Evolutionary conservation across 2,113 vertebrate genomes (phyloP), one percentile per base, ranked within the genome.

Genomic region (Aphelocoma coerulescens): DNA sequence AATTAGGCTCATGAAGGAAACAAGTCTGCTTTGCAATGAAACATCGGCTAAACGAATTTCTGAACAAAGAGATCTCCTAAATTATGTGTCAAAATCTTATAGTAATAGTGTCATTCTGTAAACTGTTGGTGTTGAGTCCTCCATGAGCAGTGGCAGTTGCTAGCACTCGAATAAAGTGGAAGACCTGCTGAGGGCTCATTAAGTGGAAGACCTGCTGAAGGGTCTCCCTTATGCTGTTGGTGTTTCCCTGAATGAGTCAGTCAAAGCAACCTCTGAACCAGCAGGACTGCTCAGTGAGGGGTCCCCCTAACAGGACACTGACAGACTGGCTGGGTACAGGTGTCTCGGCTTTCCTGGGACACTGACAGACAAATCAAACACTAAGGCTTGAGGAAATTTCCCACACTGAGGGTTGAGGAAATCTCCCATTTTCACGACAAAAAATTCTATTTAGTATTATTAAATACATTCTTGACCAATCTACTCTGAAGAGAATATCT

Each of bases 191-290:
- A n/a, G 15, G 23, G 17, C 3, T 58, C 43, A 39, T 13, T 7
- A 32, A 57, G 41, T 48, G 35, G 9, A 49, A 13, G 30, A 13
- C 4, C 16, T 66, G 35, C 10, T 65, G 49, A 15, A 6, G 4
- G 2, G 9, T 33, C 11, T 16, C 16, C 16, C 35, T 35, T 22
- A 6, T 23, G 20, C 30, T n/a, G 10, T 30, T 24, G 80, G 24
- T 57, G 28, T 48, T 37, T 10, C 32, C 13, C 37, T 76, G 37
- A 51, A 17, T 4, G 26, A 4, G 11, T 11, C 35, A 58, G 5
- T 4, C 14, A 33, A 22, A 11, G 9, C 44, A 9, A 5, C 27
- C 18, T 35, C 16, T 0, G 0, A 14, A 1, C 4, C 26, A 43
- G 16, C 44, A 86, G 37, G 35, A 26, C 13, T 67, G 51, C 20